phyloP scores from a whole-genome alignment of 2,888 invertebrate species.

The Nomada ruficornis region DNA sequence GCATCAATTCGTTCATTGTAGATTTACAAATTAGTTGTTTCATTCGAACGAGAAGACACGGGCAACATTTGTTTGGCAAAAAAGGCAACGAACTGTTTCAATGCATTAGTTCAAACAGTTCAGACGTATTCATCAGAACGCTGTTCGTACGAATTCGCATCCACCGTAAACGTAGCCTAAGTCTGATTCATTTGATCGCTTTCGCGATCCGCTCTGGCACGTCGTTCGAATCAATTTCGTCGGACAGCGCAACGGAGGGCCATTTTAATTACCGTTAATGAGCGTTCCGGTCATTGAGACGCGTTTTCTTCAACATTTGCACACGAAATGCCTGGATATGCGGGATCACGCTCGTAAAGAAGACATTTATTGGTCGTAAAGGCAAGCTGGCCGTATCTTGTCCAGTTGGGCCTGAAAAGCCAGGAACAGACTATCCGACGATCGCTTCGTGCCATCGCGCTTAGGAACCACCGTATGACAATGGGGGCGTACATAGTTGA shows the following conservation, averaged over 20 bases:
- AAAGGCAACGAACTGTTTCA: too few relatives aligned
- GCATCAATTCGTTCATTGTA: too few relatives aligned
- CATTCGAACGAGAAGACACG: background rate
- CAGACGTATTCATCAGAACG: too few relatives aligned
- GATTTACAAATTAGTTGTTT: background rate
- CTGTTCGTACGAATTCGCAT: too few relatives aligned
- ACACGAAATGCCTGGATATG: conserved; percentile 12
- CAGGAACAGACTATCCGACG: background rate
- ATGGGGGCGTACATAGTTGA: conserved; percentile 67
- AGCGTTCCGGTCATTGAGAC: conserved; percentile 11
- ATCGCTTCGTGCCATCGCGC: conserved; percentile 36
- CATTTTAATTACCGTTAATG: conserved; percentile 53
- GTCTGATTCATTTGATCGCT: conserved; percentile 1
- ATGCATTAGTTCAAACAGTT: too few relatives aligned
- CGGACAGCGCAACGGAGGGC: conserved; percentile 3
- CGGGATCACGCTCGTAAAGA: conserved; percentile 38
- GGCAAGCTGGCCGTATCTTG: conserved; percentile 32
- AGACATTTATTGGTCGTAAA: conserved; percentile 56
- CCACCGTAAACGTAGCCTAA: too few relatives aligned
- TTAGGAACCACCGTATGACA: conserved; percentile 55
- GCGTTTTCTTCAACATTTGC: background rate
- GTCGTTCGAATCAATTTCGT: conserved; percentile 33
- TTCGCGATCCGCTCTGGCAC: background rate
- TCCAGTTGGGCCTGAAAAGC: background rate
- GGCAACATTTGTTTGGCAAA: conserved; percentile 2